Evolutionary conservation across 92 coral and sea anemone species (phyloP).

Genomic region (Galaxea fascicularis): DNA sequence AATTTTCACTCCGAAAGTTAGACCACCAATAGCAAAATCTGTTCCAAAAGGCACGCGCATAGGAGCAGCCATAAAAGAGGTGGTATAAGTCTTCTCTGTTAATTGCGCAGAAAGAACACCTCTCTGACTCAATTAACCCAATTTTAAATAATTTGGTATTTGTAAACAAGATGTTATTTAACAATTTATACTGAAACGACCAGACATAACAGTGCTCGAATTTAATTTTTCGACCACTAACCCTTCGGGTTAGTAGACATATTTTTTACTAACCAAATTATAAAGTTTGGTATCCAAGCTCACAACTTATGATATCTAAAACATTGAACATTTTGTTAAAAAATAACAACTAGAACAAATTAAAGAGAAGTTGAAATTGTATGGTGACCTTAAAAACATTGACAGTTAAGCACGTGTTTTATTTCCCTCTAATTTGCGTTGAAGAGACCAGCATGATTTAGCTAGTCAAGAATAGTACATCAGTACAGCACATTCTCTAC

Average conservation of each 20-base stretch:
- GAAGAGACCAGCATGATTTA: slow-evolving; percentile 46
- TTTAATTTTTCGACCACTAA: slow-evolving; percentile 25
- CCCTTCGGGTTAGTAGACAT: slow-evolving; percentile 46
- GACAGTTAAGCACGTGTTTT: slow-evolving; percentile 32
- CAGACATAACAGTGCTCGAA: slow-evolving; percentile 23
- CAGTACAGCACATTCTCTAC: slow-evolving; percentile 3
- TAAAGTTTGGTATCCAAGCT: slow-evolving; percentile 14
- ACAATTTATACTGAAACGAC: too few species aligned
- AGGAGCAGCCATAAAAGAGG: too few species aligned
- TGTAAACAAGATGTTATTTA: too few species aligned
- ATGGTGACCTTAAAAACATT: neutral
- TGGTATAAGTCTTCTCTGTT: too few species aligned
- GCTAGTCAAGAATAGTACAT: slow-evolving; percentile 33
- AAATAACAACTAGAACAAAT: slow-evolving; percentile 4
- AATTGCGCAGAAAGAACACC: too few species aligned
- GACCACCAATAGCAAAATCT: too few species aligned
- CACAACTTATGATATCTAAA: slow-evolving; percentile 8
- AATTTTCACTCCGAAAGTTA: too few species aligned
- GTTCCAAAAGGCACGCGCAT: too few species aligned
- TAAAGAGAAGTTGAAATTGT: neutral
- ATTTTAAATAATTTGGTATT: too few species aligned
- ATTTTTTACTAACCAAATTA: slow-evolving; percentile 41
- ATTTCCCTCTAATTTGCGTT: slow-evolving; percentile 42
- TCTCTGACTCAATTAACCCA: too few species aligned
- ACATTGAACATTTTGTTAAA: slow-evolving; percentile 40